A percentile compares a stretch with the other conserved stretches of the same genome.
These are phyloP conservation scores for Sympetrum striolatum DNA, from an alignment of 2,888 invertebrate species.

Conservation along the genomic window DNA sequence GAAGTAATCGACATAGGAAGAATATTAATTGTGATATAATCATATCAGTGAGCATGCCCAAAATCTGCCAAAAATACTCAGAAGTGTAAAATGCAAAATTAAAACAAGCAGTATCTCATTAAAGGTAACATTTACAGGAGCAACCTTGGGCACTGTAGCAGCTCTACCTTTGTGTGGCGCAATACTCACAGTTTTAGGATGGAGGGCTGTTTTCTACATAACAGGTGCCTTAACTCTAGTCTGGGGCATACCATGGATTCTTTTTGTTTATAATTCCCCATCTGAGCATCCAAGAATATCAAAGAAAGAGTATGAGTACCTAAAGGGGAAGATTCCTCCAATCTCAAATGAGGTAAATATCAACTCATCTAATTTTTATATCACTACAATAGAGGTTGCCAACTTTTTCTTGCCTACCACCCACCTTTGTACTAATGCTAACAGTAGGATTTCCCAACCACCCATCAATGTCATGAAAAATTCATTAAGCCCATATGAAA, in stretches of 20 bases:
- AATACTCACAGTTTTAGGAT: constrained; percentile 56
- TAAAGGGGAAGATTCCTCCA: constrained; percentile 46
- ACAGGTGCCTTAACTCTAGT: constrained; percentile 52
- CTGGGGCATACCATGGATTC: constrained; percentile 57
- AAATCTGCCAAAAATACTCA: neutral
- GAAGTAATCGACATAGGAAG: too few relatives aligned
- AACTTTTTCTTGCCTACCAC: too few relatives aligned
- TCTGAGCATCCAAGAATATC: constrained; percentile 54
- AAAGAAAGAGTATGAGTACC: constrained; percentile 51
- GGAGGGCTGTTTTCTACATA: constrained; percentile 60
- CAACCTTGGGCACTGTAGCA: constrained; percentile 62
- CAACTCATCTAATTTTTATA: too few relatives aligned
- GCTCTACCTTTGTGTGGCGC: constrained; percentile 58
- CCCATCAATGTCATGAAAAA: too few relatives aligned
- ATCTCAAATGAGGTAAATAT: constrained; percentile 36
- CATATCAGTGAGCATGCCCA: too few relatives aligned
- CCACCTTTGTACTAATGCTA: too few relatives aligned
- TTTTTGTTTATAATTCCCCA: constrained; percentile 54
- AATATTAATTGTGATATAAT: too few relatives aligned
- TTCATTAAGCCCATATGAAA: too few relatives aligned
- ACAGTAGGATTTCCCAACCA: too few relatives aligned
- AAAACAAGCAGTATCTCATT: neutral
- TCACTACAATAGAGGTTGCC: too few relatives aligned
- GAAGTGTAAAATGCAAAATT: neutral
- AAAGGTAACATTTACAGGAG: constrained; percentile 53